Conservation (phyloP, 2,888 invertebrate species). For the Cistogaster globosa region DNA sequence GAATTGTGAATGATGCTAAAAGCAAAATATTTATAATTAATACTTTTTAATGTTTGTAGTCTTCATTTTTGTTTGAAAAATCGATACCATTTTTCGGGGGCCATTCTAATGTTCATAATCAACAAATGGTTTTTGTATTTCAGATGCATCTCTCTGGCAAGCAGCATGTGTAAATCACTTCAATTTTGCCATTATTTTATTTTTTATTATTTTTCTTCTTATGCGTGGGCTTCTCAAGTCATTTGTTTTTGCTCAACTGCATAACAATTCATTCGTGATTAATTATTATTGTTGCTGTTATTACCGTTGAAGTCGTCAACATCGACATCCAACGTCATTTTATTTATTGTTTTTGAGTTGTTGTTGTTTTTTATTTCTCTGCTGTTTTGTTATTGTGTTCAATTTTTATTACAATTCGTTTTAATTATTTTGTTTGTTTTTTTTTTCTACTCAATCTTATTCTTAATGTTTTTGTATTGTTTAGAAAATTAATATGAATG, state of each 20-base stretch:
- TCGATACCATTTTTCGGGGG: background rate
- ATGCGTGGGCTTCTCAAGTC: conserved; percentile 64
- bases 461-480: conserved; percentile 36
- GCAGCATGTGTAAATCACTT: conserved; percentile 29
- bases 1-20: too few relatives aligned
- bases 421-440: conserved; percentile 38
- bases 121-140: background rate
- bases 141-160: conserved; percentile 53
- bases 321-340: conserved; percentile 24
- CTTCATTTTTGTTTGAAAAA: background rate
- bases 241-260: conserved; percentile 74
- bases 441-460: conserved; percentile 18
- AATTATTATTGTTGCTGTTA: conserved; percentile 77
- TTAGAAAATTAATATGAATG: conserved; percentile 35
- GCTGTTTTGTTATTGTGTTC: conserved; percentile 28
- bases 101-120: background rate
- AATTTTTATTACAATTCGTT: conserved; percentile 48
- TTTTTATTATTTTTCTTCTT: background rate
- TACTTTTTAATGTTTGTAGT: background rate
- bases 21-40: too few relatives aligned
- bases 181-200: conserved; percentile 17
- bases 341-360: conserved; percentile 17
- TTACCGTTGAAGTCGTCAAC: conserved; percentile 47
- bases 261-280: conserved; percentile 78
- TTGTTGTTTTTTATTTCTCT: background rate